Evolutionary conservation across 2,113 vertebrate species (phyloP).

Genomic region (Megaceryle torquata): DNA sequence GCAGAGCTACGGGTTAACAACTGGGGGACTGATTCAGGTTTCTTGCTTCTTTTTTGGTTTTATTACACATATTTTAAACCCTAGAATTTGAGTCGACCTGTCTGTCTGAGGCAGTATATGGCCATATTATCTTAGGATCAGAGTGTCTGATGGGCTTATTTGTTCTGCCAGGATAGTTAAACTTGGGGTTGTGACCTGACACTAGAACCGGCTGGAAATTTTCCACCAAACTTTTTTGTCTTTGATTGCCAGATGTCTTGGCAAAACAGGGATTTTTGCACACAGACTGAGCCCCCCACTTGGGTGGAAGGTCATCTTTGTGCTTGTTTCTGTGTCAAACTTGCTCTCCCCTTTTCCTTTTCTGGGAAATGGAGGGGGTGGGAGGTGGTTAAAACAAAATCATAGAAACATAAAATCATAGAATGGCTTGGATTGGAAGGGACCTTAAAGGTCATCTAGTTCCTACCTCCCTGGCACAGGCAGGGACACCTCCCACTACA

Average conservation of each 20-base stretch:
- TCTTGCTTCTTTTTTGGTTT: conserved; percentile 31
- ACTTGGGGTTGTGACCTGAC: neutral
- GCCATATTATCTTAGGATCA: neutral
- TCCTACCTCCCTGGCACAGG: neutral
- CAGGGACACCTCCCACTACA: too few relatives aligned
- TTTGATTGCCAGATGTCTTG: neutral
- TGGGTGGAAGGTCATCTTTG: neutral
- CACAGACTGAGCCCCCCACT: neutral
- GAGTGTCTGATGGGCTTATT: neutral
- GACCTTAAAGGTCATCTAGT: neutral
- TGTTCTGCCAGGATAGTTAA: neutral
- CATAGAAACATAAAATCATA: neutral
- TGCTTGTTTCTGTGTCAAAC: neutral
- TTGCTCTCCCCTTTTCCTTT: accelerated
- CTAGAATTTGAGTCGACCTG: neutral
- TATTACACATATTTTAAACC: conserved; percentile 20
- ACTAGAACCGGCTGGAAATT: neutral
- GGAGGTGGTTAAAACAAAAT: neutral
- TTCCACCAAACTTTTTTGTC: neutral
- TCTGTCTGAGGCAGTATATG: neutral
- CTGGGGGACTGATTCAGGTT: neutral
- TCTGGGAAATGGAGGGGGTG: neutral
- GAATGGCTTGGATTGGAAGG: neutral
- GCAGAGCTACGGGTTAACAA: neutral
- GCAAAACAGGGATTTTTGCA: neutral